A percentile compares a stretch with the other conserved stretches of the same genome.
Evolutionary conservation across 2,888 invertebrate species (phyloP).

Genomic region (Nomada flava): DNA sequence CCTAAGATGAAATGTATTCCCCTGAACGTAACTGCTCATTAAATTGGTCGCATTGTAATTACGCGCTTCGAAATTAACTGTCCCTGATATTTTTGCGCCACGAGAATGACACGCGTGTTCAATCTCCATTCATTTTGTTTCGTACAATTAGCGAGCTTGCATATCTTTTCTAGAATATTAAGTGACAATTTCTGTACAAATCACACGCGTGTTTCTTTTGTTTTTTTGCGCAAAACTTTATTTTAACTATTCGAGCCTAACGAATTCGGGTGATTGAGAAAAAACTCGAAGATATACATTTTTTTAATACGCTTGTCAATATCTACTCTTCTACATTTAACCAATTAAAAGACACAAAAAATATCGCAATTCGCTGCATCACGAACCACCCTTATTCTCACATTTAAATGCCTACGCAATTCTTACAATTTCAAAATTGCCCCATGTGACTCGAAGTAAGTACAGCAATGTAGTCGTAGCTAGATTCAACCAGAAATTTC

Average conservation of each 20-base stretch:
- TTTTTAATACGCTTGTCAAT: too few species aligned
- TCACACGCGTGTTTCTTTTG: too few species aligned
- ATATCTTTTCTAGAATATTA: neutral
- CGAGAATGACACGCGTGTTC: slow-evolving; percentile 20
- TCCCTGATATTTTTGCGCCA: neutral
- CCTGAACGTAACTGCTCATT: slow-evolving; percentile 42
- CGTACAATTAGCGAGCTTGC: neutral
- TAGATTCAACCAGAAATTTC: neutral
- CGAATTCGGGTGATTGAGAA: too few species aligned
- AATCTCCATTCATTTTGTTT: slow-evolving; percentile 13
- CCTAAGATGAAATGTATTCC: slow-evolving; percentile 40
- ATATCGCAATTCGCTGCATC: too few species aligned
- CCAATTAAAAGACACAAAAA: too few species aligned
- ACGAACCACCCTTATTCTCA: too few species aligned
- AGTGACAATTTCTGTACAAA: neutral
- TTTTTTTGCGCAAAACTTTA: too few species aligned
- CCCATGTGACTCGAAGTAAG: neutral
- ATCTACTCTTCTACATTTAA: too few species aligned
- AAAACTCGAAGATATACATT: too few species aligned
- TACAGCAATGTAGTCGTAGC: neutral
- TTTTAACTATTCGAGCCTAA: too few species aligned
- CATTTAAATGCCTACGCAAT: neutral
- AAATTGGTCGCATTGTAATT: slow-evolving; percentile 45
- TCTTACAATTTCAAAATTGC: slow-evolving; percentile 7
- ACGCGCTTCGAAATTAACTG: slow-evolving; percentile 6